phyloP scores from a whole-genome alignment of 2,888 invertebrate genomes.

The Molorchus minor region DNA sequence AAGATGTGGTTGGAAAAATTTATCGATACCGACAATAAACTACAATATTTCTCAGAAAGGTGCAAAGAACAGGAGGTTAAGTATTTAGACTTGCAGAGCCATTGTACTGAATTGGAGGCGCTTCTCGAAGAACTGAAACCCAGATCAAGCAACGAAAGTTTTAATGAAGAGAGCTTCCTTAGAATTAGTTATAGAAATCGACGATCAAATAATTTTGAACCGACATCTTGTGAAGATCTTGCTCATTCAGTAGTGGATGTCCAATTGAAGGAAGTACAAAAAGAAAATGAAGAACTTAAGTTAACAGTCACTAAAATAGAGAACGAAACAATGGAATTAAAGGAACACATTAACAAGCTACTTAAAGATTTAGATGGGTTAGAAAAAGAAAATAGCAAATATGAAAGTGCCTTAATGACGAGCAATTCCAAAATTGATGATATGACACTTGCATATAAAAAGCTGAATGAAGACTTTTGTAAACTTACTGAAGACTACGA shows the following conservation, averaged over 20 bases:
- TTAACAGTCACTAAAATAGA: slow-evolving; percentile 27
- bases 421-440: slow-evolving; percentile 9
- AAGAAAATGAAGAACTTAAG: slow-evolving; percentile 50
- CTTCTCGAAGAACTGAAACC: slow-evolving; percentile 63
- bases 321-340: slow-evolving; percentile 2
- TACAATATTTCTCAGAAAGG: slow-evolving; percentile 47
- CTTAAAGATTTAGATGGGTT: slow-evolving; percentile 2
- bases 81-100: slow-evolving; percentile 47
- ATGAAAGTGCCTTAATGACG: slow-evolving; percentile 9
- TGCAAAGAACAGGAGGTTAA: slow-evolving; percentile 51
- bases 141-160: slow-evolving; percentile 46
- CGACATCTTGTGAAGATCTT: slow-evolving; percentile 51
- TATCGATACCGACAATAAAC: slow-evolving; percentile 50
- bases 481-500: slow-evolving; percentile 27
- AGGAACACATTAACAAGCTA: slow-evolving; percentile 10
- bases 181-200: slow-evolving; percentile 22
- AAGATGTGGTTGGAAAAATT: slow-evolving; percentile 54
- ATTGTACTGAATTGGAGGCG: slow-evolving; percentile 56
- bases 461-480: slow-evolving; percentile 22
- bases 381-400: slow-evolving; percentile 9
- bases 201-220: slow-evolving; percentile 36
- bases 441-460: background rate
- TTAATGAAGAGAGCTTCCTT: slow-evolving; percentile 41
- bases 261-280: slow-evolving; percentile 58
- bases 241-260: slow-evolving; percentile 61